Conservation (phyloP, 2,113 vertebrate species). For the Numida meleagris region DNA sequence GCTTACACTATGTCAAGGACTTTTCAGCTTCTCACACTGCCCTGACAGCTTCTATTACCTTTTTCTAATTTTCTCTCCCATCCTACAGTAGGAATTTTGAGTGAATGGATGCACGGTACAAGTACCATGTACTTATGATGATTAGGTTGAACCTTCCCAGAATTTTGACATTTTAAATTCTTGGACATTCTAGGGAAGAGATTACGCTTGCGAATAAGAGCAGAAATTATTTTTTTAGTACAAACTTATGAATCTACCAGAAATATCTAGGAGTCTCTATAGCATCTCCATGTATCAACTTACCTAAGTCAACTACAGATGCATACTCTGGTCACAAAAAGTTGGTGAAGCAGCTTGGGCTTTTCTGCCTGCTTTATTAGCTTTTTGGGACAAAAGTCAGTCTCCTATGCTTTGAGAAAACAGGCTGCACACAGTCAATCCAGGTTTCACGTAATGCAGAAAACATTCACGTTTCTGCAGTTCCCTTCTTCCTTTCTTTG, state of each 20-base stretch:
- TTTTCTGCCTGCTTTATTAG: background rate
- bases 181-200: background rate
- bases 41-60: background rate
- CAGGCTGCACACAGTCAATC: background rate
- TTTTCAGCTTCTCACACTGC: background rate
- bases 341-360: background rate
- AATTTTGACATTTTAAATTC: background rate
- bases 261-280: background rate
- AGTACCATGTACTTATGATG: background rate
- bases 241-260: background rate
- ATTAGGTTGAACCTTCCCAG: background rate
- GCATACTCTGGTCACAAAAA: background rate
- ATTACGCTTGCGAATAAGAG: background rate
- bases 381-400: background rate
- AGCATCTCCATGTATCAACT: background rate
- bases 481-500: background rate
- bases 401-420: background rate
- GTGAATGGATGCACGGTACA: background rate
- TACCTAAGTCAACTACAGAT: background rate
- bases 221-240: background rate
- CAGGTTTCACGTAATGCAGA: background rate
- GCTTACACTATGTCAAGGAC: background rate
- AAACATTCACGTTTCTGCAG: background rate
- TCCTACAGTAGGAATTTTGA: background rate
- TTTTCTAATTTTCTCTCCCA: background rate